phyloP scores from a whole-genome alignment of 2,797 vertebrate genomes.

The Anomalospiza imberbis region DNA sequence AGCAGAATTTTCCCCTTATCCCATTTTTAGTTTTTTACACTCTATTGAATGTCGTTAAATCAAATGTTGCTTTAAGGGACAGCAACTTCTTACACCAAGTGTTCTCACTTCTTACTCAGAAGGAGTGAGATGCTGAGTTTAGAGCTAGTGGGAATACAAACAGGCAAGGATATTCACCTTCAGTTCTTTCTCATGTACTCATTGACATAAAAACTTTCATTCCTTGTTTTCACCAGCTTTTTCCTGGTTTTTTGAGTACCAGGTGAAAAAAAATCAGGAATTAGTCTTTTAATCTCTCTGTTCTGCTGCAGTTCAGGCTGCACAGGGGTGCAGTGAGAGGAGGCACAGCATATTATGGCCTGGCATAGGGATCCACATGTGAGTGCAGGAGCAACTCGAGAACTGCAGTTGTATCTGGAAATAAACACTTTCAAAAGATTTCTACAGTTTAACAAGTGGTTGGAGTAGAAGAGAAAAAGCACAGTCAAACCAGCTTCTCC shows the following conservation, averaged over 20 bases:
- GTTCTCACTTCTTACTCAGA: background rate
- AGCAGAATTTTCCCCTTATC: background rate
- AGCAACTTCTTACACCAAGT: background rate
- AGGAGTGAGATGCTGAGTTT: background rate
- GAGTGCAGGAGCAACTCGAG: background rate
- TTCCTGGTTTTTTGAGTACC: background rate
- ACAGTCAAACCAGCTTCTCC: background rate
- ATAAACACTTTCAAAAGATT: background rate
- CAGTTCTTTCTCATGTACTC: background rate
- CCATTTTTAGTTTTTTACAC: background rate
- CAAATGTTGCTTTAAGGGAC: background rate
- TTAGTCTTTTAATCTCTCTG: background rate
- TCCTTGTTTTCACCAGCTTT: background rate
- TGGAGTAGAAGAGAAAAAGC: background rate
- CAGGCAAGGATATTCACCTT: background rate
- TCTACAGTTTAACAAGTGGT: background rate
- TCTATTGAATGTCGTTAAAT: background rate
- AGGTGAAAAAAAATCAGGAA: background rate
- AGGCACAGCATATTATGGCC: background rate
- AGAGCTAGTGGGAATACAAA: background rate
- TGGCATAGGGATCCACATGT: background rate
- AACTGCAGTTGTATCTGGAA: background rate
- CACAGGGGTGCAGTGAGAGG: background rate
- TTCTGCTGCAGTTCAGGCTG: background rate
- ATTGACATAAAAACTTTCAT: background rate